These are phyloP conservation scores for Sinopyrophorus schimmeli DNA, from an alignment of 2,888 invertebrate genomes.

Conservation along the genomic window DNA sequence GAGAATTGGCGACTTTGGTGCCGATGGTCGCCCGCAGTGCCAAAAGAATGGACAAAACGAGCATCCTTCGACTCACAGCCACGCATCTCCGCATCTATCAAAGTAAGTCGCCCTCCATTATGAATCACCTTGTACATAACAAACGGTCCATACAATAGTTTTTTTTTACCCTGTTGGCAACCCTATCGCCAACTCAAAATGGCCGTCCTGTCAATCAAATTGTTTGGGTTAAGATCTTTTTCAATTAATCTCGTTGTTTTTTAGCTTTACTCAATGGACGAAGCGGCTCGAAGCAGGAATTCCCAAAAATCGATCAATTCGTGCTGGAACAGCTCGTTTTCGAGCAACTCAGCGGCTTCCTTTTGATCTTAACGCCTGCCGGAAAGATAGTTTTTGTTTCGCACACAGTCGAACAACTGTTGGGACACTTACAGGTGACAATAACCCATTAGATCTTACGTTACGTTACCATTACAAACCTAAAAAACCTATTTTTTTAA, in stretches of 20 bases:
- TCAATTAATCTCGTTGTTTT: too few species aligned
- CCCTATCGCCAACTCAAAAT: background rate
- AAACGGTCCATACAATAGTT: too few species aligned
- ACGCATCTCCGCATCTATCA: constrained; percentile 83
- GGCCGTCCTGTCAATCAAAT: background rate
- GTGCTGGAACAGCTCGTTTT: constrained; percentile 62
- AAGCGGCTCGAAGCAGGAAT: constrained; percentile 47
- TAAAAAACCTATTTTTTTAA: constrained; percentile 37
- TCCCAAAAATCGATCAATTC: constrained; percentile 63
- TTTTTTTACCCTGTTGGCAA: background rate
- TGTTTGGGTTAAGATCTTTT: background rate
- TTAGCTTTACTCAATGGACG: constrained; percentile 38
- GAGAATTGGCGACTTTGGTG: constrained; percentile 78
- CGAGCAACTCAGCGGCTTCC: constrained; percentile 74
- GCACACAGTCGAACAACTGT: constrained; percentile 77
- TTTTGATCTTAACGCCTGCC: constrained; percentile 76
- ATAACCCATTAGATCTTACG: too few species aligned
- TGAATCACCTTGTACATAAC: background rate
- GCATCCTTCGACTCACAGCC: constrained; percentile 83
- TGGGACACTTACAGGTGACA: constrained; percentile 88
- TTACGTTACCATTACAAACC: too few species aligned
- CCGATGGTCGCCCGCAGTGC: constrained; percentile 83
- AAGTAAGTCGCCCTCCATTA: constrained; percentile 45
- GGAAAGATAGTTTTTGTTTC: constrained; percentile 87
- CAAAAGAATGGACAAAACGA: constrained; percentile 88